Evolutionary conservation across 2,113 vertebrate species (phyloP).

Genomic region (Rynchops niger): DNA sequence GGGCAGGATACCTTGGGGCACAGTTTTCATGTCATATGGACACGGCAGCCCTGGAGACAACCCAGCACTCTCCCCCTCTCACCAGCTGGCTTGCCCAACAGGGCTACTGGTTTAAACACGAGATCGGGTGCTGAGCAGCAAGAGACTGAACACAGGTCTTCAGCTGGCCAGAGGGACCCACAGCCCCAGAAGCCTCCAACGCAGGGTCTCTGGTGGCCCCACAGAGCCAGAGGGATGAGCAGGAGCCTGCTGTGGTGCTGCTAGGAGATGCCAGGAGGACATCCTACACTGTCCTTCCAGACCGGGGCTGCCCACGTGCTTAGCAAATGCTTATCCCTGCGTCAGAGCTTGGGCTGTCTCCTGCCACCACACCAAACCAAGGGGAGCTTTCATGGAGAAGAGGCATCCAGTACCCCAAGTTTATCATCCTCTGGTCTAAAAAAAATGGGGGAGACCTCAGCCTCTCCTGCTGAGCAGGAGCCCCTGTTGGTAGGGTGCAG

Average conservation of each 20-base stretch:
- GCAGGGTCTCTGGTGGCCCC: rapidly evolving
- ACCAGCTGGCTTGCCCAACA: neutral
- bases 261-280: neutral
- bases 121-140: neutral
- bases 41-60: neutral
- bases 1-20: neutral
- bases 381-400: neutral
- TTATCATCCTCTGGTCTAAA: neutral
- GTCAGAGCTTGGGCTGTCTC: rapidly evolving
- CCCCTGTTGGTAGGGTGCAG: rapidly evolving
- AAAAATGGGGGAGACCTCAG: neutral
- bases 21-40: neutral
- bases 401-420: neutral
- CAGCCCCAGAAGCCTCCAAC: neutral
- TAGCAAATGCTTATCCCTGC: neutral
- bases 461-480: neutral
- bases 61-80: neutral
- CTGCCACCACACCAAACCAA: neutral
- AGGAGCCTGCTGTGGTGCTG: neutral
- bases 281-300: neutral
- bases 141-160: neutral
- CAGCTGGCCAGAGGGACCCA: neutral
- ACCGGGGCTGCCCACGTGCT: neutral
- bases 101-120: neutral
- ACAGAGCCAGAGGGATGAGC: neutral